Evolutionary conservation across 2,113 vertebrate genomes (phyloP).

Genomic region (Strigops habroptila): DNA sequence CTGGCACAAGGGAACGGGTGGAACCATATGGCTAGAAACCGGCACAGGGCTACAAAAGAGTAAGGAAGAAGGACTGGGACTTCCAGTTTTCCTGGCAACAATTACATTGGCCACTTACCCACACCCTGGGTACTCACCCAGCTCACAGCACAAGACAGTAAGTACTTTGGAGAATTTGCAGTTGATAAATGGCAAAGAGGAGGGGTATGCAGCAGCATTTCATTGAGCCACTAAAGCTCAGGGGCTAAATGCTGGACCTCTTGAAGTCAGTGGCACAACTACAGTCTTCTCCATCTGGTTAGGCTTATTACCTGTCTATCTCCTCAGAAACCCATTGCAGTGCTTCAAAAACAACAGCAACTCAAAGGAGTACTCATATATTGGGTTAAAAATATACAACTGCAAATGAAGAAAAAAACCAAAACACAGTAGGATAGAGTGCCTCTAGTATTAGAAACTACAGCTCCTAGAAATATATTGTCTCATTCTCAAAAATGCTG

Average conservation of each 20-base stretch:
- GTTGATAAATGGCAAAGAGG: not conserved
- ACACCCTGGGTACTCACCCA: not conserved
- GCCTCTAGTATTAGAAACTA: not conserved
- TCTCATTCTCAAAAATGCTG: not conserved
- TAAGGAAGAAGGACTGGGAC: not conserved
- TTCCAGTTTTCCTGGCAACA: not conserved
- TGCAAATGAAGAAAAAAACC: not conserved
- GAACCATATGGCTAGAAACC: constrained; percentile 3
- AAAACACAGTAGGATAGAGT: not conserved
- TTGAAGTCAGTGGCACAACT: not conserved
- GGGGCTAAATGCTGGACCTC: not conserved
- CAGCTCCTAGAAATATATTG: not conserved
- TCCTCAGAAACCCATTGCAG: not conserved
- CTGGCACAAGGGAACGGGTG: constrained; percentile 18
- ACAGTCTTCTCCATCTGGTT: not conserved
- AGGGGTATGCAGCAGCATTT: not conserved
- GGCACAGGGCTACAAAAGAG: not conserved
- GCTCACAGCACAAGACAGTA: not conserved
- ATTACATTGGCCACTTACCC: not conserved
- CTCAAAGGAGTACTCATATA: not conserved
- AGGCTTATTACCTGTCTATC: not conserved
- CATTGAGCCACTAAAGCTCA: not conserved
- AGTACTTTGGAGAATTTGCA: not conserved
- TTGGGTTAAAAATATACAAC: not conserved
- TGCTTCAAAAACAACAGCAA: not conserved